Evolutionary conservation across 2,888 invertebrate genomes (phyloP), one percentile per base, ranked within the genome.

Genomic region (Antitype chi): DNA sequence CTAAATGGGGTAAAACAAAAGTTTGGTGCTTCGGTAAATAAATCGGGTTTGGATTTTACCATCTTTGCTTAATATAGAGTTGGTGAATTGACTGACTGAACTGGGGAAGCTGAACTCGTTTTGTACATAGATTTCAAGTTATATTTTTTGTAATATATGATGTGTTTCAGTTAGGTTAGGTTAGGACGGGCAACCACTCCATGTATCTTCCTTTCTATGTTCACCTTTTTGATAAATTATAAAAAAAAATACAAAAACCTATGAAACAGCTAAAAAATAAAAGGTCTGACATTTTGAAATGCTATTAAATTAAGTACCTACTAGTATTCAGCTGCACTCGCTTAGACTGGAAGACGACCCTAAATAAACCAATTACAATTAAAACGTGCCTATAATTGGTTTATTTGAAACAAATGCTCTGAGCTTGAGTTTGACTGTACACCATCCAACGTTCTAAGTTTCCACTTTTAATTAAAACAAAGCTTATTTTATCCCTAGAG

Each of bases 1-100:
- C 13, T 84, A 53, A 84, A 70, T 70, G 15, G 53, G 32, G 17
- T 57, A 62, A 66, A 69, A 68, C 28, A 38, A 74, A 76, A 75
- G 70, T 76, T 85, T 60, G 25, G 55, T 43, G 17, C 3, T 71
- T 38, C 53, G 62, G 66, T 72, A 69, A 72, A 68, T 60, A 80
- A 64, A 72, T 75, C 49, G n/a, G 62, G 47, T 25, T 64, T 64
- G 7, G 32, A 53, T 73, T 72, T 20, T 25, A 49, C 60, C 25
- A 49, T 57, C 55, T 73, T 57, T 64, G 25, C 23, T 67, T 62
- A 25, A 43, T 76, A 80, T 28, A 70, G 32, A 60, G 25, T 59
- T 74, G 20, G 20, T 47, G 20, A 32, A 74, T 78, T n/a, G 20
- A 38, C 25, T 74, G 60, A 43, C 7, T 28, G 38, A 66, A 62